Evolutionary conservation across 2,888 invertebrate genomes (phyloP).

Genomic region (Cheiracanthium punctorium): DNA sequence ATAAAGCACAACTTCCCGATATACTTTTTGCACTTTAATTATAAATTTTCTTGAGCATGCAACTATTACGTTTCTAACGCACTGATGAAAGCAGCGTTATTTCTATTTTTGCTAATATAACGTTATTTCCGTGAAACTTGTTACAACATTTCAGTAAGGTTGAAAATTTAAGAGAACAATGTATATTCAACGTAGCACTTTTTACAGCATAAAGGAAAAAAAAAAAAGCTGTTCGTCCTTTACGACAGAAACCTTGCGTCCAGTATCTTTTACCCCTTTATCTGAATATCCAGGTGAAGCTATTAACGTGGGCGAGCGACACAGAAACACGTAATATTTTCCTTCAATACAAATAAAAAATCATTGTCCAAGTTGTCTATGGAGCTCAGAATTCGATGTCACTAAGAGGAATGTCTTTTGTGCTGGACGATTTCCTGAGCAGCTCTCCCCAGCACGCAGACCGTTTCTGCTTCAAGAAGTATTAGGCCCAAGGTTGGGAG

Average conservation of each 20-base stretch:
- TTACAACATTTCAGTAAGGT: neutral
- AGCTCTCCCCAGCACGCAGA: constrained; percentile 43
- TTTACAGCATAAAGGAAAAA: neutral
- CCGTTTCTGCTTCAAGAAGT: constrained; percentile 55
- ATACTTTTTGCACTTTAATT: too few species aligned
- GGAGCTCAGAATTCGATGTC: constrained; percentile 10
- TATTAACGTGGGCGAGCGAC: constrained; percentile 15
- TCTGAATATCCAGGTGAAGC: constrained; percentile 10
- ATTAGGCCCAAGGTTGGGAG: constrained; percentile 62
- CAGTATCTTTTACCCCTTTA: constrained; percentile 8
- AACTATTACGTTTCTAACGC: too few species aligned
- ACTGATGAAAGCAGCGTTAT: too few species aligned
- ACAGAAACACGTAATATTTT: constrained; percentile 10
- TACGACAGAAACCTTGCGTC: constrained; percentile 4
- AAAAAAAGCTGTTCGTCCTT: neutral
- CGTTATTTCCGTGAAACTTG: too few species aligned
- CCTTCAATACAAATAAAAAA: constrained; percentile 7
- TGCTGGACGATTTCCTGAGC: constrained; percentile 53
- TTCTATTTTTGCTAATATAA: too few species aligned
- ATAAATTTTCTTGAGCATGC: too few species aligned
- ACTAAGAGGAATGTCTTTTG: constrained; percentile 24
- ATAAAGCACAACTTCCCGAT: too few species aligned
- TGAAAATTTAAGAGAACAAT: neutral
- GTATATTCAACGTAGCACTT: neutral
- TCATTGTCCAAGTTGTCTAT: constrained; percentile 5